These are phyloP conservation scores for Notodonta ziczac DNA, from an alignment of 2,888 invertebrate species.

Conservation along the genomic window DNA sequence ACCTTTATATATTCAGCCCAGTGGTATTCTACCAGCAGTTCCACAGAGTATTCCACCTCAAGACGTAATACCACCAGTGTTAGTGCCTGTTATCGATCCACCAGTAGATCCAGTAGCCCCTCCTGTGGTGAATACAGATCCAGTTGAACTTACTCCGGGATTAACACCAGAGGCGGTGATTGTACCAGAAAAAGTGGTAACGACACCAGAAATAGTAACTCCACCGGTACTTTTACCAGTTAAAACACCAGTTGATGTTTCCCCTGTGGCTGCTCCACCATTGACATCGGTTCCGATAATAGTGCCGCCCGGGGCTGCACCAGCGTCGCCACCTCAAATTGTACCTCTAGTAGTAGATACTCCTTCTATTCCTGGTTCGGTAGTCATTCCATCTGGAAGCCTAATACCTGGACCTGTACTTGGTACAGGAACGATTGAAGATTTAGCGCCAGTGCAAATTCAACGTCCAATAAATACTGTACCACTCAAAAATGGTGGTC, in stretches of 20 bases:
- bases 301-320: not conserved
- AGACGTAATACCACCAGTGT: not conserved
- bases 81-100: slow-evolving; percentile 6
- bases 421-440: not conserved
- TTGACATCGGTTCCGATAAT: slow-evolving; percentile 4
- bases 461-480: not conserved
- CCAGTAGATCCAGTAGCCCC: not conserved
- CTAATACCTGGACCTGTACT: not conserved
- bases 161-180: slow-evolving; percentile 15
- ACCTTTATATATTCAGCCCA: slow-evolving; percentile 1
- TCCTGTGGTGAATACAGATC: slow-evolving; percentile 6
- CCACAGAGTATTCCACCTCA: not conserved
- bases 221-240: no score
- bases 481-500: not conserved
- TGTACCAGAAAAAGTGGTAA: slow-evolving; percentile 16
- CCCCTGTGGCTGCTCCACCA: slow-evolving; percentile 3
- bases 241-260: not conserved
- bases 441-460: not conserved
- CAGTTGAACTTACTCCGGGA: not conserved
- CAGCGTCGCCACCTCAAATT: not conserved
- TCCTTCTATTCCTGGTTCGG: not conserved
- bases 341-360: not conserved
- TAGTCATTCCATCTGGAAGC: not conserved
- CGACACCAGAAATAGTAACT: not conserved
- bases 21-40: not conserved